A percentile compares a stretch with the other conserved stretches of the same genome.
Evolutionary conservation across 1,140 invertebrate genomes (phyloP).

Genomic region (Diachasma alloeum): DNA sequence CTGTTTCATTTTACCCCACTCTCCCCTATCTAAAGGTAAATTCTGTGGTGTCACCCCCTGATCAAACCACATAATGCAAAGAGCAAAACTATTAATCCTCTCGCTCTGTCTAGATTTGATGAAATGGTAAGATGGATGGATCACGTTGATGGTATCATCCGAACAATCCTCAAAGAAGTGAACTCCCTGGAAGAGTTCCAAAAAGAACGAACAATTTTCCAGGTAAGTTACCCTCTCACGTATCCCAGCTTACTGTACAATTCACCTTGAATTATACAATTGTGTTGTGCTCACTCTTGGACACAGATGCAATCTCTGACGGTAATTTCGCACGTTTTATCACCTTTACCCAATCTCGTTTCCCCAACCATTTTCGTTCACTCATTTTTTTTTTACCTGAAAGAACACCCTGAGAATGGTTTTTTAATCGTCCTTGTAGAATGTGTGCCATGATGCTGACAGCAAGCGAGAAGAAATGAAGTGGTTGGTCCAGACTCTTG

Average conservation of each 20-base stretch:
- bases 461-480: constrained; percentile 91
- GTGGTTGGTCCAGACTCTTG: constrained; percentile 90
- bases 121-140: constrained; percentile 93
- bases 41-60: too few species aligned
- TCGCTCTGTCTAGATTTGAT: constrained; percentile 68
- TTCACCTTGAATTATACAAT: constrained; percentile 9
- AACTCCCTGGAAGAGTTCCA: constrained; percentile 89
- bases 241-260: neutral
- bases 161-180: constrained; percentile 84
- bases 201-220: constrained; percentile 85
- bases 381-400: neutral
- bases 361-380: neutral
- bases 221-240: constrained; percentile 70
- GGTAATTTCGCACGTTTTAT: constrained; percentile 43
- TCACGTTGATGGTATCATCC: constrained; percentile 82
- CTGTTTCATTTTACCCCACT: too few species aligned
- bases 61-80: neutral
- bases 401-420: neutral
- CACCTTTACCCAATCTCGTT: neutral
- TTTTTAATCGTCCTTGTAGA: constrained; percentile 64
- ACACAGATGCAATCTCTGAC: constrained; percentile 51
- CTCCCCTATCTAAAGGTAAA: too few species aligned
- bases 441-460: constrained; percentile 89
- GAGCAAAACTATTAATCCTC: neutral
- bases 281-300: constrained; percentile 26